These are phyloP conservation scores for Nipponia nippon DNA, from an alignment of 2,113 vertebrate genomes.

Conservation along the genomic window DNA sequence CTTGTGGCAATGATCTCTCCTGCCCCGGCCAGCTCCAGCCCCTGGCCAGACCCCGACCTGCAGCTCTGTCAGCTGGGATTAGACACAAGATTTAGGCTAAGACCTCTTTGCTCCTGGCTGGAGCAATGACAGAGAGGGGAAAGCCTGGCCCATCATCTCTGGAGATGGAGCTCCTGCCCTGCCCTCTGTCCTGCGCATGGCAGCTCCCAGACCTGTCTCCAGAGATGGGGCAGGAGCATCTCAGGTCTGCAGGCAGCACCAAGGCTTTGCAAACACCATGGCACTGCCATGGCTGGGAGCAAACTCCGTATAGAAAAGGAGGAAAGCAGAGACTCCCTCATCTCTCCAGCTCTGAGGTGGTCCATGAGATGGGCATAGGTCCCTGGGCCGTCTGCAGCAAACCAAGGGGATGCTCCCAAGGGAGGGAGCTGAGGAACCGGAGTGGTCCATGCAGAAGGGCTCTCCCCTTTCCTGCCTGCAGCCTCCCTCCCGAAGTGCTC, in stretches of 20 bases:
- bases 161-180: not conserved
- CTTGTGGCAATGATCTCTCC: not conserved
- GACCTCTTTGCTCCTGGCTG: not conserved
- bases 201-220: not conserved
- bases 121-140: not conserved
- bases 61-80: slow-evolving; percentile 21
- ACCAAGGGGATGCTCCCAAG: not conserved
- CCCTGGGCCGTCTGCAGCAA: not conserved
- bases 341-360: not conserved
- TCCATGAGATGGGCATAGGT: not conserved
- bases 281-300: not conserved
- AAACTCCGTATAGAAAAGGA: not conserved
- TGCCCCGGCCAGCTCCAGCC: not conserved
- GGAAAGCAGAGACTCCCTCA: not conserved
- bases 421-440: not conserved
- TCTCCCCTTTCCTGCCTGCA: not conserved
- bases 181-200: not conserved
- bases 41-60: not conserved
- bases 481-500: not conserved
- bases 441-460: not conserved
- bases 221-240: not conserved
- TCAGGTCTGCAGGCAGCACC: not conserved
- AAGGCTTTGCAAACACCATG: not conserved
- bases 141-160: not conserved
- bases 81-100: not conserved